phyloP scores from a whole-genome alignment of 2,113 vertebrate genomes.

The Alethe castanea region DNA sequence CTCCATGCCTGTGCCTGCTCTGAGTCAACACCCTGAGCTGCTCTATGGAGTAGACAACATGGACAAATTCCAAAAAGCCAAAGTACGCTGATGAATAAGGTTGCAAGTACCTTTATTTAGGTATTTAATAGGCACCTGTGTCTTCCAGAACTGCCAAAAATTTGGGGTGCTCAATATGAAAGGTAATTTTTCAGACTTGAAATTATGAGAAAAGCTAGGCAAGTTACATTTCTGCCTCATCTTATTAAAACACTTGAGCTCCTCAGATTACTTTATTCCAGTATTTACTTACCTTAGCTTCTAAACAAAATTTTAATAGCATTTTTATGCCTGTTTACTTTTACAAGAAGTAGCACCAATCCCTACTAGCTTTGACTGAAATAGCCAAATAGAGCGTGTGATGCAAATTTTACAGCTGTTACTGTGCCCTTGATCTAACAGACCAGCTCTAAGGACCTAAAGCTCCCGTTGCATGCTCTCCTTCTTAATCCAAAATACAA shows the following conservation, averaged over 20 bases:
- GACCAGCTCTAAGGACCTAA: background rate
- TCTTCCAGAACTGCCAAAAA: background rate
- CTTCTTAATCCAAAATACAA: background rate
- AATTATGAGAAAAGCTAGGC: background rate
- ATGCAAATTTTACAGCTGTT: background rate
- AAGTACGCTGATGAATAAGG: background rate
- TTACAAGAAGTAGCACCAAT: background rate
- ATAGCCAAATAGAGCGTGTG: fast-evolving
- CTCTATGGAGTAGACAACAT: background rate
- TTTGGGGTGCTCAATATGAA: background rate
- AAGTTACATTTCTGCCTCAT: background rate
- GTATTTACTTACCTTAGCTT: background rate
- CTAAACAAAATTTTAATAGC: background rate
- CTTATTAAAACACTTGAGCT: background rate
- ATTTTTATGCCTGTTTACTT: background rate
- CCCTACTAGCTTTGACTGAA: background rate
- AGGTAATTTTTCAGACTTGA: background rate
- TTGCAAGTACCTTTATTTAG: background rate
- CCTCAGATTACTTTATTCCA: background rate
- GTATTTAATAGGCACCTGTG: background rate
- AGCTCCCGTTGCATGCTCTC: background rate
- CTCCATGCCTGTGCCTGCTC: background rate
- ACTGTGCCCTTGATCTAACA: background rate
- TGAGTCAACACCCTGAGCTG: background rate
- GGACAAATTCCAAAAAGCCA: background rate